Evolutionary conservation across 1,140 invertebrate species (phyloP).

Genomic region (Bombyx mori): ASM3026992v2 NC_085116.1:1090501-1091000

Average conservation of each 20-base stretch:
- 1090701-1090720: no score
- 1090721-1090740: constrained; percentile 11
- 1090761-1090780: constrained; percentile 13
- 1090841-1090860: constrained; percentile 31
- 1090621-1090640: no score
- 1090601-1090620: no score
- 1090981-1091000: not conserved
- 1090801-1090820: constrained; percentile 28
- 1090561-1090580: no score
- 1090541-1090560: no score
- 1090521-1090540: no score
- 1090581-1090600: no score
- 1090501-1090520: no score
- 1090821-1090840: constrained; percentile 44
- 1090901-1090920: constrained; percentile 41
- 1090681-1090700: no score
- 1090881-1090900: constrained; percentile 36
- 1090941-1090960: constrained; percentile 4
- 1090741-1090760: constrained; percentile 48
- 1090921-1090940: constrained; percentile 15
- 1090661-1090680: no score
- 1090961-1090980: constrained; percentile 4
- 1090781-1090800: constrained; percentile 19
- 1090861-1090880: constrained; percentile 18
- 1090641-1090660: no score